These are phyloP conservation scores for Microctenopoma lineatum DNA, from an alignment of 2,797 vertebrate genomes.

Conservation along the genomic window DNA sequence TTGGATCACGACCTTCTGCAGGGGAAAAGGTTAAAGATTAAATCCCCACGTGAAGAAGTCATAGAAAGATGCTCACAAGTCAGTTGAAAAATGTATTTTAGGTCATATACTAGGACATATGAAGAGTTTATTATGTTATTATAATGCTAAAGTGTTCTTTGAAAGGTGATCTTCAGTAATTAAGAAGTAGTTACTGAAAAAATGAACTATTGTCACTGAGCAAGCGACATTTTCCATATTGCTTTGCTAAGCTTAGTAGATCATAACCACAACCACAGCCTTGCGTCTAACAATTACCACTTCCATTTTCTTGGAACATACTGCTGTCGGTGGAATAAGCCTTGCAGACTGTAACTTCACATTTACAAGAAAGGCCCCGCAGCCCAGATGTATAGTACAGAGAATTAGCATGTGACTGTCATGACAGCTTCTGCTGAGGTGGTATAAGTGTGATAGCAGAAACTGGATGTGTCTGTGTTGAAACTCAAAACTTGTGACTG, in stretches of 20 bases:
- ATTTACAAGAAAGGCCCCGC: neutral
- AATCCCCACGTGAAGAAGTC: conserved; percentile 15
- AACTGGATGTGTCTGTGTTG: conserved; percentile 6
- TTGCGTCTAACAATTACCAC: conserved; percentile 11
- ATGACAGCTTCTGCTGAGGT: conserved; percentile 18
- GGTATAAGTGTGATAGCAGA: neutral
- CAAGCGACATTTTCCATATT: neutral
- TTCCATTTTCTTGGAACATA: conserved; percentile 5
- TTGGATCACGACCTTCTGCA: conserved; percentile 26
- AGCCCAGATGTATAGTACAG: neutral
- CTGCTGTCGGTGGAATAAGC: conserved; percentile 14
- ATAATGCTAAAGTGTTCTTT: no score
- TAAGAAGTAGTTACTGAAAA: neutral
- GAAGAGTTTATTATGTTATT: no score
- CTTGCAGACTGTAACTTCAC: conserved; percentile 8
- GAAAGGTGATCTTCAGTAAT: no score
- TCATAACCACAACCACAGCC: conserved; percentile 19
- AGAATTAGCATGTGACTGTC: conserved; percentile 25
- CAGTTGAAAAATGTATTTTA: neutral
- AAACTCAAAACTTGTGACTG: conserved; percentile 38
- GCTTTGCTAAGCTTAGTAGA: conserved; percentile 6
- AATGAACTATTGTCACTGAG: neutral
- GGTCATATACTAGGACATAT: neutral
- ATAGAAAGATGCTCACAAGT: conserved; percentile 2
- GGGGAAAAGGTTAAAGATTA: conserved; percentile 45